These are phyloP conservation scores for Brachionichthys hirsutus DNA, from an alignment of 2,113 vertebrate genomes.

Conservation along the genomic window DNA sequence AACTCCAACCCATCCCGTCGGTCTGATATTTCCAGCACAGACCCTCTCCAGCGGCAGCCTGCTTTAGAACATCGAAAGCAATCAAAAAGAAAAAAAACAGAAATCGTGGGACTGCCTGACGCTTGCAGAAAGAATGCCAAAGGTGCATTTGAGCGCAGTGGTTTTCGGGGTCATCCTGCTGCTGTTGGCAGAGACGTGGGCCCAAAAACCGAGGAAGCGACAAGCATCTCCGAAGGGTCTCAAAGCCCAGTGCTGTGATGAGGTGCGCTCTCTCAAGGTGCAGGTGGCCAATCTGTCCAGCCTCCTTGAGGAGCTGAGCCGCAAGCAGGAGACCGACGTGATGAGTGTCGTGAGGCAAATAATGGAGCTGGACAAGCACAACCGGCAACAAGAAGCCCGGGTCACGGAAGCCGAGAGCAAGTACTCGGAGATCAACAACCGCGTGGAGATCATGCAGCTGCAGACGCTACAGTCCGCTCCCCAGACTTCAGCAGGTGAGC, in stretches of 20 bases:
- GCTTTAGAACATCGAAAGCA: neutral
- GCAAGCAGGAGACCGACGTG: conserved; percentile 89
- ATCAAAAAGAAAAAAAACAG: too few species aligned
- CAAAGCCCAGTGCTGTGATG: conserved; percentile 85
- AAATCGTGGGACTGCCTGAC: neutral
- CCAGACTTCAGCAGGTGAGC: conserved; percentile 91
- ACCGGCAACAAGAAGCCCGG: conserved; percentile 84
- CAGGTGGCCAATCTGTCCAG: conserved; percentile 91
- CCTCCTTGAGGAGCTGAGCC: conserved; percentile 83
- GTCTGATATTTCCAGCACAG: conserved; percentile 8
- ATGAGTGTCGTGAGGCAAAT: conserved; percentile 86
- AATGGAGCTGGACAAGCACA: conserved; percentile 88
- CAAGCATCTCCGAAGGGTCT: conserved; percentile 59
- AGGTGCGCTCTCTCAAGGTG: conserved; percentile 85
- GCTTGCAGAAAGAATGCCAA: conserved; percentile 63
- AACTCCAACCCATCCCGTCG: conserved; percentile 41
- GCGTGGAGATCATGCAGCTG: conserved; percentile 93
- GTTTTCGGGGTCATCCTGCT: conserved; percentile 61
- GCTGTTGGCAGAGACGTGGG: conserved; percentile 59
- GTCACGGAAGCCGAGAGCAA: conserved; percentile 90
- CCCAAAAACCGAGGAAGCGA: conserved; percentile 81
- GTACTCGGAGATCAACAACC: conserved; percentile 94
- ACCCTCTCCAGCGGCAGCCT: neutral
- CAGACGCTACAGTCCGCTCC: conserved; percentile 88
- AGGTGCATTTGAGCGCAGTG: conserved; percentile 37